A percentile compares a stretch with the other conserved stretches of the same genome.
phyloP scores from a whole-genome alignment of 2,113 vertebrate genomes.

The Holacanthus passer region DNA sequence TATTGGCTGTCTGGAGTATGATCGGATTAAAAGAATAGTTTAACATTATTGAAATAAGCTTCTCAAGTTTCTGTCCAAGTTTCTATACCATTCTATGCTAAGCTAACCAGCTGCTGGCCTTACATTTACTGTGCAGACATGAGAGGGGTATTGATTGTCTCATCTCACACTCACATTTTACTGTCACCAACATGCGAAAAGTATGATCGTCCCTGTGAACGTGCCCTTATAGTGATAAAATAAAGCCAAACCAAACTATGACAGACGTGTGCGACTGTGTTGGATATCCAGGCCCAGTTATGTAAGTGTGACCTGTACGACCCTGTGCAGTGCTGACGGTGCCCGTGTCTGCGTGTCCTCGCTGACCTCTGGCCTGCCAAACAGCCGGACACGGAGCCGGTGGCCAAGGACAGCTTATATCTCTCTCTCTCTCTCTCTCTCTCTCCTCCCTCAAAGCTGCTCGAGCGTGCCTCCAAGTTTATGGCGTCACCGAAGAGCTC shows the following conservation, averaged over 20 bases:
- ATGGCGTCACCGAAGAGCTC: constrained; percentile 51
- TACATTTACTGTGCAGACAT: background rate
- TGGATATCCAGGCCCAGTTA: background rate
- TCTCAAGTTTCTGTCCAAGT: too few species aligned
- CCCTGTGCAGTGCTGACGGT: background rate
- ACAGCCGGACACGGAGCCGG: constrained; percentile 28
- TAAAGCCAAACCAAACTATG: background rate
- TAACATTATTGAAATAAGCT: too few species aligned
- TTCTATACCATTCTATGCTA: too few species aligned
- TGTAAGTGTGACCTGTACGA: constrained; percentile 15
- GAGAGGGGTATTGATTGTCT: background rate
- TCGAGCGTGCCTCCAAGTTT: constrained; percentile 53
- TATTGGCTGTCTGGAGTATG: too few species aligned
- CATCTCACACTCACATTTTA: background rate
- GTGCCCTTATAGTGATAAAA: background rate
- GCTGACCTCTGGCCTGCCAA: constrained; percentile 53
- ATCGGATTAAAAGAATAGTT: too few species aligned
- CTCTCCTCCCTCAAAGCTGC: constrained; percentile 28
- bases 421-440: too few species aligned
- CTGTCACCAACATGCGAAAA: background rate
- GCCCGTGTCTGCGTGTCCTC: background rate
- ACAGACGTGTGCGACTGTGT: background rate
- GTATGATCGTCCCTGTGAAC: background rate
- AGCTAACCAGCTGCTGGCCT: background rate
- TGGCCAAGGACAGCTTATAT: constrained; percentile 33